Base-by-base conservation (phyloP, 2,888 invertebrate genomes). In the Acanthosepion esculentum region DNA sequence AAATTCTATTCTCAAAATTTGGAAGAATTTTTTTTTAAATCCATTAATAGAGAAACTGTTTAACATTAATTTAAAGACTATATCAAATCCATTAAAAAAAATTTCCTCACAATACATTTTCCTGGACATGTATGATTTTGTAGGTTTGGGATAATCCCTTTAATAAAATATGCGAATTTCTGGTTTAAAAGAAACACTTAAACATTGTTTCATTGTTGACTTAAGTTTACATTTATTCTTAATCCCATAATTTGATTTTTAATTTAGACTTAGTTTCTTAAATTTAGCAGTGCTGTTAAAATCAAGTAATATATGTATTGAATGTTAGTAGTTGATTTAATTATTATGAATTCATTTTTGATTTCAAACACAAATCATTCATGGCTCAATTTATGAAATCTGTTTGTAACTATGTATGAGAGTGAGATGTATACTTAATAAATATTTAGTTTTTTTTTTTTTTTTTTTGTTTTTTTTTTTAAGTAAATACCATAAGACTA, bases 1-100 rank as follows among this genome's bases (percentile, higher is more conserved):
- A 78, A 78, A 78, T 78, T 78, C 78, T 78, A 78, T 78, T 78
- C 78, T 78, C 78, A 78, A 78, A n/a, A 78, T 78, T 78, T 78
- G 78, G 78, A 78, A 78, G 29, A 78, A 8, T 29, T 64, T 64
- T n/a, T 78, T 78, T 78, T 78, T 2, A 29, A n/a, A 78, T 78
- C 15, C 78, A 78, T 78, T 78, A n/a, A 78, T 78, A 78, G n/a
- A 78, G n/a, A 78, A 78, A 78, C 78, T 78, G 12, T 78, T 78
- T 1, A 78, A 78, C 78, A 78, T 78, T 78, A n/a, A 78, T 29
- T 78, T 78, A 78, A 78, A 78, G 78, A 78, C 29, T 78, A 78
- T 78, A 78, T 78, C 78, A 78, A 8, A 78, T n/a, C 78, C 78
- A 78, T 78, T 78, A n/a, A 78, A 29, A 64, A 29, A 78, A 78